These are phyloP conservation scores for Polietes domitor DNA, from an alignment of 2,888 invertebrate species.

Conservation along the genomic window DNA sequence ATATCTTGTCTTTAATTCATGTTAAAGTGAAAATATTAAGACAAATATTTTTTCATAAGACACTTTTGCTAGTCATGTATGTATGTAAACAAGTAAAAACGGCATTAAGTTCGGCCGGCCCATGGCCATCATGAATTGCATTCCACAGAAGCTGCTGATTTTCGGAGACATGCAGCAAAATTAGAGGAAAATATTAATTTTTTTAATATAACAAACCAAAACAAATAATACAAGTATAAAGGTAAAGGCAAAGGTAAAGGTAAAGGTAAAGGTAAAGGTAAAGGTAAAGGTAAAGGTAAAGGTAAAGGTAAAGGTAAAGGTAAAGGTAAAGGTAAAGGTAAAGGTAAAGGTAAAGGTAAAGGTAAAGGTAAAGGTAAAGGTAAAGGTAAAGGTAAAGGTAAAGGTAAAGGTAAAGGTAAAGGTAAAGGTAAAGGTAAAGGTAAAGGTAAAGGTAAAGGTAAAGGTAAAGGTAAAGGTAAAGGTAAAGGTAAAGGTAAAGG, in stretches of 20 bases:
- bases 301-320: neutral
- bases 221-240: no score
- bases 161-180: no score
- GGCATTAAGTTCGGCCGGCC: no score
- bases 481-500: neutral
- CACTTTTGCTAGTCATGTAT: no score
- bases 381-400: neutral
- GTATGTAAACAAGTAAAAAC: no score
- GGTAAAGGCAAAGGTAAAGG: neutral
- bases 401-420: neutral
- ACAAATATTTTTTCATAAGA: no score
- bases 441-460: neutral
- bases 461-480: neutral
- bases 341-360: neutral
- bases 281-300: neutral
- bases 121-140: no score
- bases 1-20: no score
- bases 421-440: neutral
- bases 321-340: neutral
- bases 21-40: no score
- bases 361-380: neutral
- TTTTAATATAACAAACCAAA: no score
- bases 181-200: no score
- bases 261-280: neutral
- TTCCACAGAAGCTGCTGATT: no score